phyloP scores from a whole-genome alignment of 2,888 invertebrate species.

The Mantis religiosa region DNA sequence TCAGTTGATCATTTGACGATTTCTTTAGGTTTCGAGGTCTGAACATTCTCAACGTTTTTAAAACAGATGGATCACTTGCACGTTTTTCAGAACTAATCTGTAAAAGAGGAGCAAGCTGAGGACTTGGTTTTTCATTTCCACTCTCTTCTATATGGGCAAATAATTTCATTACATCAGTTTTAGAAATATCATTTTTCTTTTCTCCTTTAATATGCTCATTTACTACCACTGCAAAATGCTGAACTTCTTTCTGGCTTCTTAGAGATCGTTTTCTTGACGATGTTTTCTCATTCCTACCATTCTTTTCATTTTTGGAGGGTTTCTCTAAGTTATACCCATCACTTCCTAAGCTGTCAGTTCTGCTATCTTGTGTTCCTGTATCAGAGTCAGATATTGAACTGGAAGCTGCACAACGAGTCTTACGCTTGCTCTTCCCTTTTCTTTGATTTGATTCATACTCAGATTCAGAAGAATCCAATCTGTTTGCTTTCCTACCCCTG shows the following conservation, averaged over 20 bases:
- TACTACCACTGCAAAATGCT: slow-evolving; percentile 18
- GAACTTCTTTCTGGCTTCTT: background rate
- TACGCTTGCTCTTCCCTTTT: slow-evolving; percentile 37
- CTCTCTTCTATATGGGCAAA: slow-evolving; percentile 20
- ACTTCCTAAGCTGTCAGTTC: slow-evolving; percentile 37
- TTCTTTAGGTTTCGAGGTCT: slow-evolving; percentile 44
- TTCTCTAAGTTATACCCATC: slow-evolving; percentile 18
- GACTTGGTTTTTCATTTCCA: slow-evolving; percentile 13
- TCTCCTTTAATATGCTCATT: slow-evolving; percentile 19
- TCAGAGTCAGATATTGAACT: slow-evolving; percentile 44
- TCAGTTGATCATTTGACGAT: slow-evolving; percentile 33
- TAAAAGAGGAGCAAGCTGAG: background rate
- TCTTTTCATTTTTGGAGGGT: background rate
- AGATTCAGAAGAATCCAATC: slow-evolving; percentile 43
- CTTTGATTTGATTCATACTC: slow-evolving; percentile 41
- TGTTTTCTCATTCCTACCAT: background rate
- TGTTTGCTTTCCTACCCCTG: slow-evolving; percentile 39
- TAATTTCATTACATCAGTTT: slow-evolving; percentile 22
- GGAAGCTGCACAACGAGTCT: slow-evolving; percentile 26
- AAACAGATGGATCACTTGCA: slow-evolving; percentile 49
- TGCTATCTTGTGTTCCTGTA: slow-evolving; percentile 49
- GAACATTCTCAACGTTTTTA: slow-evolving; percentile 52
- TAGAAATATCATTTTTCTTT: slow-evolving; percentile 15
- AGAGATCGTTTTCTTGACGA: background rate
- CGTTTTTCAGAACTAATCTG: slow-evolving; percentile 41